phyloP scores from a whole-genome alignment of 2,888 invertebrate species.

The Amiota communis region DNA sequence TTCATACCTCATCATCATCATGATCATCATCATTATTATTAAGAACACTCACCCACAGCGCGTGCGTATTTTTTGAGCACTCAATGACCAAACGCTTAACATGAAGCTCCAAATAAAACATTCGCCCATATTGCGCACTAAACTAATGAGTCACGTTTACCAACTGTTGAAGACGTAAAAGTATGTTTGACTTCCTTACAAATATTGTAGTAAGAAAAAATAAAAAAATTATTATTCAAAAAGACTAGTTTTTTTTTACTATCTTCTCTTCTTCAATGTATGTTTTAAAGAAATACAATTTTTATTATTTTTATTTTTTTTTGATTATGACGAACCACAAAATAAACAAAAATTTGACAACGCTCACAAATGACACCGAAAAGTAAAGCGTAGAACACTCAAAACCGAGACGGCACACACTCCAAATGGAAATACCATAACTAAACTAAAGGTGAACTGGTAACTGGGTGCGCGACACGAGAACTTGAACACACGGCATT shows the following conservation, averaged over 20 bases:
- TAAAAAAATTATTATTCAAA: not conserved
- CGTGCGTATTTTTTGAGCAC: slow-evolving; percentile 52
- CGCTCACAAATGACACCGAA: no score
- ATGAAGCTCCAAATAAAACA: slow-evolving; percentile 52
- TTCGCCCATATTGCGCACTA: slow-evolving; percentile 52
- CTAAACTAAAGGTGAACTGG: no score
- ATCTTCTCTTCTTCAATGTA: no score
- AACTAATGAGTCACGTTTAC: slow-evolving; percentile 49
- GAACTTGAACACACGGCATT: no score
- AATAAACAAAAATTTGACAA: no score
- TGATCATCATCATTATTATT: slow-evolving; percentile 6
- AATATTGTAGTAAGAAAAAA: not conserved
- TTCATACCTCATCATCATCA: not conserved
- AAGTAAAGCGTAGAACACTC: no score
- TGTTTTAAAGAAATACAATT: not conserved
- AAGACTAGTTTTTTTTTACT: not conserved
- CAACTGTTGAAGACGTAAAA: slow-evolving; percentile 16
- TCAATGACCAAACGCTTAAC: slow-evolving; percentile 46
- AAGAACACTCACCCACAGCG: slow-evolving; percentile 55
- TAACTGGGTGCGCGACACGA: no score
- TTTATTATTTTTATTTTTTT: not conserved
- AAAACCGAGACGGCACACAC: no score
- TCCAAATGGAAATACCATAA: no score
- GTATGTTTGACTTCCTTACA: not conserved
- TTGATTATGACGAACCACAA: no score